Conservation (phyloP, 2,113 vertebrate genomes). For the Furnarius figulus region DNA sequence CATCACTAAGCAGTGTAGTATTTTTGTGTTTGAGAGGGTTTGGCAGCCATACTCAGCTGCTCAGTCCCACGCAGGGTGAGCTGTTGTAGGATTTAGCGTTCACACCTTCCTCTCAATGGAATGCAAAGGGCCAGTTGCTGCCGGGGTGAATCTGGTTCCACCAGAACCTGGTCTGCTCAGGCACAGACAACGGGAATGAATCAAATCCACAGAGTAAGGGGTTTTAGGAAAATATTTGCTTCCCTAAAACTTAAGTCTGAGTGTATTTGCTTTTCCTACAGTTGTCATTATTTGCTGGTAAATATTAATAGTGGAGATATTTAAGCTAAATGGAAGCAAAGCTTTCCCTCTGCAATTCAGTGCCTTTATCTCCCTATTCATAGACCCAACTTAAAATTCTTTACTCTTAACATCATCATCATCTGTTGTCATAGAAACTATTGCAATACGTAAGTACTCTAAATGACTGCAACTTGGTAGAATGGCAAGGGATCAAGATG, state of each 20-base stretch:
- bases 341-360: constrained; percentile 20
- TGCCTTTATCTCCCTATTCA: constrained; percentile 66
- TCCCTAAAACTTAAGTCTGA: neutral
- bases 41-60: neutral
- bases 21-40: neutral
- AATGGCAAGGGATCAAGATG: constrained; percentile 66
- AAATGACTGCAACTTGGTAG: constrained; percentile 70
- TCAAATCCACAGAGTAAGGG: neutral
- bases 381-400: constrained; percentile 67
- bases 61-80: neutral
- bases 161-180: neutral
- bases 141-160: neutral
- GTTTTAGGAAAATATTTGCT: neutral
- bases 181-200: neutral
- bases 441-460: constrained; percentile 67
- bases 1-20: neutral
- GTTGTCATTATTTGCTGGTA: neutral
- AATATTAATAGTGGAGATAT: neutral
- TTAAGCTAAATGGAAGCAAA: constrained; percentile 23
- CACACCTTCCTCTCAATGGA: neutral
- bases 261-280: neutral
- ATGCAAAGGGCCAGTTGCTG: neutral
- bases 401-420: constrained; percentile 73
- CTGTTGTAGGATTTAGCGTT: neutral
- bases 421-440: constrained; percentile 78